Evolutionary conservation across 2,113 vertebrate genomes (phyloP).

Genomic region (Salvelinus sp.): DNA sequence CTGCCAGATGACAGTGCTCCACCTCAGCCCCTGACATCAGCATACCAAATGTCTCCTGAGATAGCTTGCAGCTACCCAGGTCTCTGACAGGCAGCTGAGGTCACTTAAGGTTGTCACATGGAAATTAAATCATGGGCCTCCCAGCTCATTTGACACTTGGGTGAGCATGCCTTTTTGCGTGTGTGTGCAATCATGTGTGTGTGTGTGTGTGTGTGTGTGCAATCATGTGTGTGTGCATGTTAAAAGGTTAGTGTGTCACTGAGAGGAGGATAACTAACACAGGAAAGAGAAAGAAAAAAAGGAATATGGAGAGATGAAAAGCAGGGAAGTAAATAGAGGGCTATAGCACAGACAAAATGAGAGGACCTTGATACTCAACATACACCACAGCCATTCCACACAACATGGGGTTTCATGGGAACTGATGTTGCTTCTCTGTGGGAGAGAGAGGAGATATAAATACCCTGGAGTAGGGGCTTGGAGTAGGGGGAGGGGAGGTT

Average conservation of each 20-base stretch:
- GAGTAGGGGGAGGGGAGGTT: constrained; percentile 30
- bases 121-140: constrained; percentile 18
- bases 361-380: constrained; percentile 33
- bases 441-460: constrained; percentile 60
- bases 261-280: background rate
- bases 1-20: constrained; percentile 4
- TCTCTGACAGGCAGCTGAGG: constrained; percentile 9
- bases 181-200: background rate
- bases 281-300: background rate
- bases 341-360: constrained; percentile 17
- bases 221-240: background rate
- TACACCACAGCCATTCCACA: constrained; percentile 21
- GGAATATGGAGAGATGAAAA: background rate
- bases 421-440: constrained; percentile 51
- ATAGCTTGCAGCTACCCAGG: background rate
- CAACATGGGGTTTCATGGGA: constrained; percentile 56
- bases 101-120: constrained; percentile 9
- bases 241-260: background rate
- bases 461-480: constrained; percentile 40
- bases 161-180: background rate
- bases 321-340: constrained; percentile 16
- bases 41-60: constrained; percentile 42
- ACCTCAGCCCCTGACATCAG: constrained; percentile 30
- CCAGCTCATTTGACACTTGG: background rate
- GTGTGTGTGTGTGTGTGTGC: background rate